Evolutionary conservation across 2,797 vertebrate species (phyloP), one percentile per base, ranked within the genome.

Genomic region (Sciaenops ocellatus): DNA sequence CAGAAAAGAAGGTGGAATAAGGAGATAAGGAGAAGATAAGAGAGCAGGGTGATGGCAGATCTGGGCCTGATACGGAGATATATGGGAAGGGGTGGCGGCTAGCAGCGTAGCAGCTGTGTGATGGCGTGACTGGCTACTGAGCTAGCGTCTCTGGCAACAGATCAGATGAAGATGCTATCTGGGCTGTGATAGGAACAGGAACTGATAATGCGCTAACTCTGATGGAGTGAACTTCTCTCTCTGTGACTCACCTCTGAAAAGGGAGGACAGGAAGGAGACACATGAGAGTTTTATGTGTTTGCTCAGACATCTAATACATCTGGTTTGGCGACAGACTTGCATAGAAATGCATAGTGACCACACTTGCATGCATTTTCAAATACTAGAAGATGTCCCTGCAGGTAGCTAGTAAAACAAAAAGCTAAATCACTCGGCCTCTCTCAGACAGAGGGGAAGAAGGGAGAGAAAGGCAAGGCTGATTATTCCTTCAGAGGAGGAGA

Each of bases 121-220:
- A 85, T 73, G 89, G 72, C 20, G n/a, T 60, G 42, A 77, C 82
- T 54, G 87, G 85, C 81, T 84, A 79, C 76, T 78, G 86, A 92
- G 83, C 88, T 79, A 79, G 82, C 82, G 54, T 87, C 83, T 86
- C 86, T 84, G 90, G 88, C 86, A 86, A 62, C 79, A 85, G 94
- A 97, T 97, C 95, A 96, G 95, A 97, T 96, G 94, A 86, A 95
- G 95, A 96, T 96, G 85, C 91, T 96, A 97, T 96, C 95, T 38
- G 79, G 17, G 73, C 87, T 79, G 94, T 90, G 93, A 96, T 94
- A 95, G 93, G 87, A 93, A 89, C 83, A 90, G 87, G 74, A 80
- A 70, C 86, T 74, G 90, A 88, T 92, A 88, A 94, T 78, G 78
- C 55, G 63, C 79, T 78, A 81, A 89, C 86, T 86, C 87, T 84